Evolutionary conservation across 2,113 vertebrate species (phyloP), one percentile per base, ranked within the genome.

Genomic region (Channa argus): DNA sequence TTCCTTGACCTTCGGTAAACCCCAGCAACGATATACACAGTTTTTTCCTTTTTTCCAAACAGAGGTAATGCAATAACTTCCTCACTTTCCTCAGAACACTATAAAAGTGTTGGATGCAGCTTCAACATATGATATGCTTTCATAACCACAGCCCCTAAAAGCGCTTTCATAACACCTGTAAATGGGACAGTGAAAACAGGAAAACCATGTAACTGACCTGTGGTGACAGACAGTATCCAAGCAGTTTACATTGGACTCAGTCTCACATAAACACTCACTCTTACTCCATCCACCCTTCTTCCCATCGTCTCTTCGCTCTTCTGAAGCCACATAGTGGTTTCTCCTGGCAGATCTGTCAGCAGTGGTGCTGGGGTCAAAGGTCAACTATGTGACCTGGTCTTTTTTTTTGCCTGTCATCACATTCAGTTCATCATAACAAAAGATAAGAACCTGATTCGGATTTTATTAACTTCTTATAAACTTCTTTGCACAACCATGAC

Each of bases 371-470:
- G 47, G 71, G 77, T 79, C 80, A 88, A 62, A 86, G 65, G 86
- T 87, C 72, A 89, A 90, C 71, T 79, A 85, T 87, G 82, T 81
- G 86, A 88, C 86, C 88, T 55, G 58, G 50, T 71, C 62, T 76
- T 84, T 74, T 89, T 89, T n/a, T 13, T 11, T 24, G 24, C 24
- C 24, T 24, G 24, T 24, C 24, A 24, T 24, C 24, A 24, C 24
- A 24, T 24, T 24, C 24, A 59, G 83, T 74, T 79, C 71, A 71
- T 72, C 9, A 3, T 58, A 69, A 63, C 7, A 39, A 44, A 49
- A 79, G 73, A 88, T 83, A 74, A 80, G 67, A 51, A 49, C 33
- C 33, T 51, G 39, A 24, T 24, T 24, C 24, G 1, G 24, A 24
- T 24, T 24, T 24, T 24, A 24, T 24, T 24, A 24, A 24, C 24